These are phyloP conservation scores for Ceyx margarethae DNA, from an alignment of 2,113 vertebrate genomes.

Conservation along the genomic window DNA sequence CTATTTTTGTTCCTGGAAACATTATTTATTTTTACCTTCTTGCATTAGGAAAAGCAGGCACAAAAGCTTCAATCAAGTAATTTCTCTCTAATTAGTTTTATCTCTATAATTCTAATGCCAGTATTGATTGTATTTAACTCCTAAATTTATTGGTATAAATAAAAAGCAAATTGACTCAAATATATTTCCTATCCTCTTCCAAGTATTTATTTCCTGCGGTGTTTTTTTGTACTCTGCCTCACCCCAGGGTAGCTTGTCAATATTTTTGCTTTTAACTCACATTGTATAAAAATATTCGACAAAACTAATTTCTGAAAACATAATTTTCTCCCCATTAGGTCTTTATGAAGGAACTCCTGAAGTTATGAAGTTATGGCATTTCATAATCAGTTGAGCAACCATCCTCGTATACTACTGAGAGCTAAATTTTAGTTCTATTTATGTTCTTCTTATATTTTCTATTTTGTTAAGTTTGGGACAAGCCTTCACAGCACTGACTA, in stretches of 20 bases:
- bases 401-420: not conserved
- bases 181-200: not conserved
- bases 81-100: not conserved
- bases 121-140: not conserved
- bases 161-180: not conserved
- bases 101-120: not conserved
- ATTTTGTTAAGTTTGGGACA: not conserved
- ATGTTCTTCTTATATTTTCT: not conserved
- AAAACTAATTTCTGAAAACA: not conserved
- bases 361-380: not conserved
- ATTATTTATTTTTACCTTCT: not conserved
- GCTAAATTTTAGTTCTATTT: not conserved
- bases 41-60: not conserved
- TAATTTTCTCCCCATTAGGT: not conserved
- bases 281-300: not conserved
- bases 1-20: slow-evolving; percentile 28
- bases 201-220: not conserved
- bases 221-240: not conserved
- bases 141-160: not conserved
- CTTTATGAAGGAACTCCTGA: not conserved
- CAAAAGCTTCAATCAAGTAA: not conserved
- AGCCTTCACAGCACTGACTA: not conserved
- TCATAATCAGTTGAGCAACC: slow-evolving; percentile 15
- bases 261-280: not conserved
- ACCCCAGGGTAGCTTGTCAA: not conserved